Evolutionary conservation across 1,140 invertebrate species (phyloP), one percentile per base, ranked within the genome.

Genomic region (Drosophila tani): DNA sequence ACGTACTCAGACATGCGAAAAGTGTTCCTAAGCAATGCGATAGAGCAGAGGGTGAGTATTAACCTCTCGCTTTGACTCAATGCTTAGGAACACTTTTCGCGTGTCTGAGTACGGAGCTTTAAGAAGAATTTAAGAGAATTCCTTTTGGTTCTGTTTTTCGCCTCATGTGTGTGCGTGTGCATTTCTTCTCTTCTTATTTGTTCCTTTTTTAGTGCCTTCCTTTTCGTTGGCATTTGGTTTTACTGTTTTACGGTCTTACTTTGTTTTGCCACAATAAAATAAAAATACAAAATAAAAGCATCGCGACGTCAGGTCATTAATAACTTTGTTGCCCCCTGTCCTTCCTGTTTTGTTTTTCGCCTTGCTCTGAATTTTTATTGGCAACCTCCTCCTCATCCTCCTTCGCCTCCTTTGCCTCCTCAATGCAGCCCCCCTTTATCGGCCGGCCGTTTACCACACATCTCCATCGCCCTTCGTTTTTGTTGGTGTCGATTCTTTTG

Each of bases 271-370:
- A 32, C 9, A 58, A 63, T 62, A 67, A 35, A 50, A 38, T 9
- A 63, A 62, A 46, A 57, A 32, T 17, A 38, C 6, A 12, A 62
- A 64, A 68, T 40, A 64, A 64, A 56, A 66, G 27, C 50, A 69
- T 49, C 64, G 21, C 53, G 14, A 56, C 53, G 35, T 56, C 53
- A 77, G 77, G 83, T 88, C 83, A 88, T 87, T 87, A 88, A 87
- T 88, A 87, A 87, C 83, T 81, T 88, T 87, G 83, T 87, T 88
- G 83, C 84, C 77, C 84, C 77, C 76, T 87, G 83, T 83, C 83
- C 83, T 87, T 86, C 83, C 75, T 82, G 75, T 47, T 51, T 68
- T 59, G 50, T 51, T 81, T 76, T 85, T 84, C 60, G 75, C 68
- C 73, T 83, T 87, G 83, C 73, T 87, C 83, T 87, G 84, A 78